phyloP scores from a whole-genome alignment of 2,888 invertebrate genomes.

The Lucinisca nassula region DNA sequence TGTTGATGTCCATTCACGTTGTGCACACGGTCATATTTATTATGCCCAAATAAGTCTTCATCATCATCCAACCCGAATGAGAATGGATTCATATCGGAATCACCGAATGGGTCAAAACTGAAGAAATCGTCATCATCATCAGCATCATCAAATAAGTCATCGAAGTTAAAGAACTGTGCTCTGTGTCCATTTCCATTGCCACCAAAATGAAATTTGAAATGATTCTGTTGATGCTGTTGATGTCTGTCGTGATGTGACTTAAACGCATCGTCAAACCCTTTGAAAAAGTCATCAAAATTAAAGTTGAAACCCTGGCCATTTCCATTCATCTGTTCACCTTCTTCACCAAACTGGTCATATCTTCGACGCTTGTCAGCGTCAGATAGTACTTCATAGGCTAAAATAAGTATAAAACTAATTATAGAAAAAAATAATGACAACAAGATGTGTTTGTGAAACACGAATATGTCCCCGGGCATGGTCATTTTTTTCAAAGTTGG shows the following conservation, averaged over 20 bases:
- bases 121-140: slow-evolving; percentile 81
- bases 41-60: slow-evolving; percentile 64
- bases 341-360: slow-evolving; percentile 88
- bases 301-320: slow-evolving; percentile 78
- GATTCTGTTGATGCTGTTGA: slow-evolving; percentile 59
- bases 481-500: no score
- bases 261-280: slow-evolving; percentile 84
- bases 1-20: slow-evolving; percentile 60
- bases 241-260: slow-evolving; percentile 73
- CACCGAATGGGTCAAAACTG: slow-evolving; percentile 85
- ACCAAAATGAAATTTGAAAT: slow-evolving; percentile 71
- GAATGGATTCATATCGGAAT: slow-evolving; percentile 82
- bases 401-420: slow-evolving; percentile 53
- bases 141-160: slow-evolving; percentile 86
- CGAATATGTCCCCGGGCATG: no score
- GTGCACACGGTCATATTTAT: slow-evolving; percentile 69
- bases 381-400: slow-evolving; percentile 89
- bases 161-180: slow-evolving; percentile 84
- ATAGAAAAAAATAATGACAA: no score
- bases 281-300: slow-evolving; percentile 88
- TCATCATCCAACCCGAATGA: slow-evolving; percentile 74
- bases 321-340: slow-evolving; percentile 76
- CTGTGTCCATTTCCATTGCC: slow-evolving; percentile 69
- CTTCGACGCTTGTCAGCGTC: slow-evolving; percentile 88
- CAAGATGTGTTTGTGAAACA: no score